A percentile compares a stretch with the other conserved stretches of the same genome.
phyloP scores from a whole-genome alignment of 2,113 vertebrate genomes.

The Pongo pygmaeus region DNA sequence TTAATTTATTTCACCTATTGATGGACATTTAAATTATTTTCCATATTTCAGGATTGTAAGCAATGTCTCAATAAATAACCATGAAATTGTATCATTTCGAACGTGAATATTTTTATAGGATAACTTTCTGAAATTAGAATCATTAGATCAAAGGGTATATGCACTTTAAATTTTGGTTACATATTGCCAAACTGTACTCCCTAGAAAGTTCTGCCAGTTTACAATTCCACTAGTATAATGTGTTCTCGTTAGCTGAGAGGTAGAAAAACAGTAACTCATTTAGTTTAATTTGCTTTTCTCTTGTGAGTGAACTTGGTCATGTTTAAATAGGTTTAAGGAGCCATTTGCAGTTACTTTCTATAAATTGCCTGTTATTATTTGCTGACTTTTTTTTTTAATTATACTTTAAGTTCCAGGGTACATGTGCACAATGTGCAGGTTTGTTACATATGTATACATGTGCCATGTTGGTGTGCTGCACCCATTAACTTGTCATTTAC shows the following conservation, averaged over 20 bases:
- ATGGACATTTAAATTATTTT: not conserved
- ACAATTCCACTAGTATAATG: not conserved
- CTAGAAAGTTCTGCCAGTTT: conserved; percentile 4
- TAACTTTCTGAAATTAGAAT: conserved; percentile 12
- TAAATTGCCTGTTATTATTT: not conserved
- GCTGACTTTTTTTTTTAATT: too few relatives aligned
- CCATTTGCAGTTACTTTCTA: not conserved
- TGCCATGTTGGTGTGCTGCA: too few relatives aligned
- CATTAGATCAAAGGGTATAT: not conserved
- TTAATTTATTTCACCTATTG: not conserved
- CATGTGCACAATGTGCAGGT: too few relatives aligned
- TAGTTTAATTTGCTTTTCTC: not conserved
- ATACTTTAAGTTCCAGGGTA: too few relatives aligned
- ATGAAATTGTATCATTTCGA: not conserved
- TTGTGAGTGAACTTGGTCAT: not conserved
- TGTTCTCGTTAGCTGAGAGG: not conserved
- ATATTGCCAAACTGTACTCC: not conserved
- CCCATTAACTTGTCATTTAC: too few relatives aligned
- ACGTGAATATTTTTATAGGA: not conserved
- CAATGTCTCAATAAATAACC: not conserved
- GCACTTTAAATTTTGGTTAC: not conserved
- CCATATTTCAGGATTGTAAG: not conserved
- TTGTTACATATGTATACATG: too few relatives aligned
- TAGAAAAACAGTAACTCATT: not conserved
- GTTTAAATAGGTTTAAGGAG: not conserved